phyloP scores from a whole-genome alignment of 2,888 invertebrate genomes.

The Diaphora mendica region DNA sequence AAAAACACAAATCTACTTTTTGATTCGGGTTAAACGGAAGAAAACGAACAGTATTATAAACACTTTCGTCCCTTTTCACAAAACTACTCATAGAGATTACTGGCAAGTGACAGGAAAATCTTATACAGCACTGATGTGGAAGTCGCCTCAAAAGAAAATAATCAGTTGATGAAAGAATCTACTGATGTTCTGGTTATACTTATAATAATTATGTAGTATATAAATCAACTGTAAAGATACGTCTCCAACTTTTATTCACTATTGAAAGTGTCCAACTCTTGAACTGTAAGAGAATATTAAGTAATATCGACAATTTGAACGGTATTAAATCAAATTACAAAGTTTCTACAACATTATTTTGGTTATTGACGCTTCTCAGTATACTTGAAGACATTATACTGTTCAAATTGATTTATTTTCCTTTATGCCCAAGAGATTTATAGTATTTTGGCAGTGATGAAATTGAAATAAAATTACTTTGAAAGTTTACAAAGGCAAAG shows the following conservation, averaged over 20 bases:
- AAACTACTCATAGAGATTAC: too few relatives aligned
- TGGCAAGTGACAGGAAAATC: too few relatives aligned
- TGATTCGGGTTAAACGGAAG: too few relatives aligned
- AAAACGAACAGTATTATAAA: too few relatives aligned
- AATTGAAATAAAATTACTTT: neutral
- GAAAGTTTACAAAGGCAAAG: neutral
- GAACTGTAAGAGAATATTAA: neutral
- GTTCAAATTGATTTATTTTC: neutral
- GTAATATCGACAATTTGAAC: slow-evolving; percentile 2
- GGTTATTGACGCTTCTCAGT: slow-evolving; percentile 7
- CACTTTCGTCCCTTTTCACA: too few relatives aligned
- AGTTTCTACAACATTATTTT: slow-evolving; percentile 4
- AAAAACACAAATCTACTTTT: too few relatives aligned
- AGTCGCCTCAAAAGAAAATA: neutral
- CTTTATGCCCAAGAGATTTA: neutral
- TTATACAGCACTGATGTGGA: too few relatives aligned
- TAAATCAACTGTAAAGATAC: too few relatives aligned
- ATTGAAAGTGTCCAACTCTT: neutral
- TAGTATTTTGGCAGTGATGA: neutral
- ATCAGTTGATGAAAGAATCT: too few relatives aligned
- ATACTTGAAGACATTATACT: neutral
- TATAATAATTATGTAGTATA: neutral
- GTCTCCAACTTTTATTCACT: neutral
- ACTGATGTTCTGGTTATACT: neutral
- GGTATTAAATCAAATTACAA: slow-evolving; percentile 9